Base-by-base conservation (phyloP, 2,888 invertebrate genomes). In the Eupithecia tripunctaria region DNA sequence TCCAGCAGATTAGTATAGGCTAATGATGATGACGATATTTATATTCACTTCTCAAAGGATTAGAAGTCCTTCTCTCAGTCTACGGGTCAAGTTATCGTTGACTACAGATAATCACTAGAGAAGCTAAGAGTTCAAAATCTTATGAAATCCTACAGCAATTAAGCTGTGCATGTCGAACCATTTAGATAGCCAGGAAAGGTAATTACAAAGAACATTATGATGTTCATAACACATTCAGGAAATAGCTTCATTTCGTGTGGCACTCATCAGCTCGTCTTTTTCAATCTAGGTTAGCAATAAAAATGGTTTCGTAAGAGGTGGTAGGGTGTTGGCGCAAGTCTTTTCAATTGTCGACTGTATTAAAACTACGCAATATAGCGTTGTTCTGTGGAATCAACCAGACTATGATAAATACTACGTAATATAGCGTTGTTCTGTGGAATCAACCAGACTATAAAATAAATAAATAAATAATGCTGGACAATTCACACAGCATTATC, bases 281-380 rank as follows among this genome's bases (percentile, higher is more conserved):
- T 56, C 41, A 62, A 73, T 64, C 71, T 68, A 63, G 67, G 41
- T 64, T 25, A 71, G 32, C 25, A 56, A 64, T 64, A 60, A 60
- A 27, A 21, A 29, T 15, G 10, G 14, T 56, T 56, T 56, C 51
- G 14, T 56, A 56, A 56, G 21, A 51, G 12, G n/a, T 47, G n/a
- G 51, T n/a, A n/a, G n/a, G n/a, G n/a, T n/a, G n/a, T n/a, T n/a
- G n/a, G n/a, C n/a, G n/a, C n/a, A 51, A 51, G 21, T 21, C 0
- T 21, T 51, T 51, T 51, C 21, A 51, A 12, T n/a, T 8, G 7
- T 21, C 21, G 10, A n/a, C 51, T 10, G 10, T 4, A 51, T 21
- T 0, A 25, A 4, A 41, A 41, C 15, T 15, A 5, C 41, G 15
- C 5, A 38, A 12, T 38, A 14, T 8, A 36, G 32, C 32, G 32